Conservation (phyloP, 2,888 invertebrate genomes). For the Dorcus hopei region DNA sequence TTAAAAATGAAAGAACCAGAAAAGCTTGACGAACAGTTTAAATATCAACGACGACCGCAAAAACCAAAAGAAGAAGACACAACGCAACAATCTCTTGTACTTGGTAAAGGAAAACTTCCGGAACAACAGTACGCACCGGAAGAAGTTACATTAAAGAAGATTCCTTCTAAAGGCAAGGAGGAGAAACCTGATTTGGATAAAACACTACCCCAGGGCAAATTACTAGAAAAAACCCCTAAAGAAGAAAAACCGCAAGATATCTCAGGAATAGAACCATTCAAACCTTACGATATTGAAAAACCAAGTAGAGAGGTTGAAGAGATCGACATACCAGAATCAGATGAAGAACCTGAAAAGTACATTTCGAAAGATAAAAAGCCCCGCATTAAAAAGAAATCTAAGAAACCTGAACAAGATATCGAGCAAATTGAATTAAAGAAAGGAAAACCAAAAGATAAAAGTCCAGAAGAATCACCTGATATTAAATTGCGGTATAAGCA, state of each 20-base stretch:
- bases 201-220: constrained; percentile 7
- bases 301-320: constrained; percentile 43
- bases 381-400: constrained; percentile 42
- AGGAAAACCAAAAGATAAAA: constrained; percentile 36
- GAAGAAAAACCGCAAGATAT: constrained; percentile 38
- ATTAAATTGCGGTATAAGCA: constrained; percentile 45
- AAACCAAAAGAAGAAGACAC: constrained; percentile 32
- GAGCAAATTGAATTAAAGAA: constrained; percentile 26
- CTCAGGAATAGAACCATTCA: constrained; percentile 41
- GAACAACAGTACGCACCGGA: constrained; percentile 35
- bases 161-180: constrained; percentile 38
- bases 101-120: constrained; percentile 45
- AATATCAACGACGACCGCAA: constrained; percentile 29
- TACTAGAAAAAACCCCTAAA: constrained; percentile 19
- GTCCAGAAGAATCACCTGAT: constrained; percentile 47
- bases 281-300: constrained; percentile 44
- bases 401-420: constrained; percentile 44
- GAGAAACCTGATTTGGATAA: constrained; percentile 21
- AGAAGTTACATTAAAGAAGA: constrained; percentile 43
- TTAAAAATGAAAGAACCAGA: constrained; percentile 47
- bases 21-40: constrained; percentile 40
- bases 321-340: constrained; percentile 38
- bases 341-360: constrained; percentile 34
- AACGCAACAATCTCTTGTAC: constrained; percentile 34
- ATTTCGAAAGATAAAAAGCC: constrained; percentile 36